A percentile compares a stretch with the other conserved stretches of the same genome.
Conservation (phyloP, 2,113 vertebrate genomes). For the Tautogolabrus adspersus region DNA sequence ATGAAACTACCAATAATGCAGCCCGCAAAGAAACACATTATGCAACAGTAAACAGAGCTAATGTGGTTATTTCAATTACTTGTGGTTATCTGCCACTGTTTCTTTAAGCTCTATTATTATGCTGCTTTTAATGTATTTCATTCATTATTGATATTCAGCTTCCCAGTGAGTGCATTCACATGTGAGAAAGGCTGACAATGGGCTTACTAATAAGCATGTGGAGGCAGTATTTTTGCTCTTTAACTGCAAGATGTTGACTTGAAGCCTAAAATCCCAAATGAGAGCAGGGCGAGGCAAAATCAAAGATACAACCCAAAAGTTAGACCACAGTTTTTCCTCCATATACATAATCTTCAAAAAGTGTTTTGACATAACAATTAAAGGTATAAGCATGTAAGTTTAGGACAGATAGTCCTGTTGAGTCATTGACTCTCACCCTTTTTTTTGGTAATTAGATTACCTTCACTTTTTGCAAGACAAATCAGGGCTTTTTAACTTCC, state of each 20-base stretch:
- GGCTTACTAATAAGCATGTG: no score
- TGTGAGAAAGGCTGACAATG: no score
- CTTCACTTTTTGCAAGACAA: constrained; percentile 33
- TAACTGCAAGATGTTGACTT: no score
- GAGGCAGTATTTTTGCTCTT: no score
- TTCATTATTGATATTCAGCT: not conserved
- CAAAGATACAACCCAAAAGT: constrained; percentile 10
- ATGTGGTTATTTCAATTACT: not conserved
- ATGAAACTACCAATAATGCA: constrained; percentile 9
- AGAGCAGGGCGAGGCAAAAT: constrained; percentile 8
- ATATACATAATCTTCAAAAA: not conserved
- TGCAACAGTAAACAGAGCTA: not conserved
- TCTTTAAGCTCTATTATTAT: not conserved
- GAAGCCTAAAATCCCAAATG: not conserved
- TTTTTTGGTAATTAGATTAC: constrained; percentile 42
- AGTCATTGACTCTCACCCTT: constrained; percentile 44
- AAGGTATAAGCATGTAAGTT: constrained; percentile 41
- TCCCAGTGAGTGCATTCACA: no score
- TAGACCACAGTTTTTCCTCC: constrained; percentile 31
- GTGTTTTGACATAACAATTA: constrained; percentile 46
- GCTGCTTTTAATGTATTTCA: not conserved
- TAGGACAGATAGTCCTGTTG: constrained; percentile 47
- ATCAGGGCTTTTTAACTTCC: constrained; percentile 10
- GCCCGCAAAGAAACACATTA: not conserved
- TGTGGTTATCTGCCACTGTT: no score